Conservation (phyloP, 1,140 invertebrate species). For the Idris sp. region DNA sequence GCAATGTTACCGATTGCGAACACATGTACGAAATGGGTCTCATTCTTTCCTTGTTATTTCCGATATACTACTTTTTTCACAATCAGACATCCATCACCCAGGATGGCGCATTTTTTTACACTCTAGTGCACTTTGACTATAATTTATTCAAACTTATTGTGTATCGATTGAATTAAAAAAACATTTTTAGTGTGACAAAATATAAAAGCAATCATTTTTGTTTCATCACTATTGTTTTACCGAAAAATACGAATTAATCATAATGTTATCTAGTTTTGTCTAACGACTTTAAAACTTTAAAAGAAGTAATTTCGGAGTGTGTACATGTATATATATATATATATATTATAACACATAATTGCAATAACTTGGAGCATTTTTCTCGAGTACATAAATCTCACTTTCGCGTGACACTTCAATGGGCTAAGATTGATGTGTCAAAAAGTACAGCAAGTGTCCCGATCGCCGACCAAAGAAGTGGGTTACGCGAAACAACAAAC, state of each 20-base stretch:
- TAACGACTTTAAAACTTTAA: background rate
- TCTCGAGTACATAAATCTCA: constrained; percentile 32
- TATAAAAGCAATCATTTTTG: no score
- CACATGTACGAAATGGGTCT: constrained; percentile 44
- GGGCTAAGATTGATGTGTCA: constrained; percentile 37
- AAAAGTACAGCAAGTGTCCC: constrained; percentile 30
- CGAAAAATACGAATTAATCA: background rate
- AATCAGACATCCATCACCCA: constrained; percentile 13
- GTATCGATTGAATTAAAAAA: no score
- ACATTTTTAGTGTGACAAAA: no score
- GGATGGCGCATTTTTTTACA: no score
- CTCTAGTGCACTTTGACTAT: no score
- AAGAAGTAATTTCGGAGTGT: no score
- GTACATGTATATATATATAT: no score
- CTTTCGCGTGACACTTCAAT: constrained; percentile 45
- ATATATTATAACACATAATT: no score
- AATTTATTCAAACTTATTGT: no score
- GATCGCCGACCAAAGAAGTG: constrained; percentile 30
- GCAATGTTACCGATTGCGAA: no score
- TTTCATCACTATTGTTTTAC: background rate
- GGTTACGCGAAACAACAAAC: constrained; percentile 21
- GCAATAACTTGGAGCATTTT: constrained; percentile 20
- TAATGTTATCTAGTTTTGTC: background rate
- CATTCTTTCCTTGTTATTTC: constrained; percentile 45
- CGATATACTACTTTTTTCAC: constrained; percentile 29